A percentile compares a stretch with the other conserved stretches of the same genome.
These are phyloP conservation scores for Vidua chalybeata DNA, from an alignment of 2,113 vertebrate species.

Conservation along the genomic window DNA sequence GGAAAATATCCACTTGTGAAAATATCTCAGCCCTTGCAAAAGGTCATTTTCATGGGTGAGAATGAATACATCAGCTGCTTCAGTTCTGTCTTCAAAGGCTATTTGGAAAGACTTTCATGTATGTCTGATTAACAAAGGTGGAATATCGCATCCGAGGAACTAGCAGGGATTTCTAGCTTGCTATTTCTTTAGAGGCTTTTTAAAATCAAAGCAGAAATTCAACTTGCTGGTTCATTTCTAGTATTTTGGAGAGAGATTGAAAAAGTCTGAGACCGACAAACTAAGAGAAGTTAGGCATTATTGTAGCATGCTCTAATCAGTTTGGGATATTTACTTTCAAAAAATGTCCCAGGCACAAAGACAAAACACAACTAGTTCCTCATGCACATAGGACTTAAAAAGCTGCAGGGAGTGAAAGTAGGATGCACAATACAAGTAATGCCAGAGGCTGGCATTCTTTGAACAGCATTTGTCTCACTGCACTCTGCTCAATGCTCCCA, in stretches of 20 bases:
- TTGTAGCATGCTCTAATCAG: not conserved
- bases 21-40: not conserved
- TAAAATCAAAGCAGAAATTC: constrained; percentile 14
- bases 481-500: not conserved
- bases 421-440: not conserved
- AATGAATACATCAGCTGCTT: not conserved
- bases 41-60: not conserved
- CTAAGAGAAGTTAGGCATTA: not conserved
- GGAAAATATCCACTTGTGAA: not conserved
- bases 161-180: not conserved
- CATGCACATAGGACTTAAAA: not conserved
- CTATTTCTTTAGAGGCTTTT: not conserved
- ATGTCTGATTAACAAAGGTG: constrained; percentile 18
- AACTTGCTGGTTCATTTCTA: not conserved
- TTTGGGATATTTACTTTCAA: not conserved
- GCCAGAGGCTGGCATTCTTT: not conserved
- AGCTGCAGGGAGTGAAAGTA: not conserved
- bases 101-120: constrained; percentile 22
- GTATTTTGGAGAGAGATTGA: not conserved
- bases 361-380: not conserved
- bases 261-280: not conserved
- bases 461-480: not conserved
- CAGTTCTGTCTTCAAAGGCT: constrained; percentile 23
- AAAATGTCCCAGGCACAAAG: not conserved
- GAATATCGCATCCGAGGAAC: not conserved